Percentiles rank a stretch among this genome's conserved stretches.
Evolutionary conservation across 2,113 vertebrate species (phyloP).

Genomic region (Oreochromis spilurus): DNA sequence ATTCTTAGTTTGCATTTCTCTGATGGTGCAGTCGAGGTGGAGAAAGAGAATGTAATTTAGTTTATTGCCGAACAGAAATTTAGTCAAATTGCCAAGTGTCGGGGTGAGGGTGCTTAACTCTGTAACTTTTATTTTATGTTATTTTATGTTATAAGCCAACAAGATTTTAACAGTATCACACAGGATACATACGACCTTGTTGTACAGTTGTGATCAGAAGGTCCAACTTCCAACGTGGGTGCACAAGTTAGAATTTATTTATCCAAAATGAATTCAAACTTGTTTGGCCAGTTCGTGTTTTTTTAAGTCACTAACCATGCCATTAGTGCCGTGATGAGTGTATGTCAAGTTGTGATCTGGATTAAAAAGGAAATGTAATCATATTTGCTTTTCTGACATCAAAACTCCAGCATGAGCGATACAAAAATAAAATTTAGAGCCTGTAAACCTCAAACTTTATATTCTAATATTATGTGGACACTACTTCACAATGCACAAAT

Average conservation of each 20-base stretch:
- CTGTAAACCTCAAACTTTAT: background rate
- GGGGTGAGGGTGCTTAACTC: background rate
- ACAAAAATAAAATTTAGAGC: background rate
- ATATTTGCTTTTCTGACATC: background rate
- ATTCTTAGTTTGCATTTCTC: background rate
- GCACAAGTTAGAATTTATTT: background rate
- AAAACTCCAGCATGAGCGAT: background rate
- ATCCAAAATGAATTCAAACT: background rate
- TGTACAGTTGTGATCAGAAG: background rate
- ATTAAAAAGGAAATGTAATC: background rate
- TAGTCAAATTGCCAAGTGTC: background rate
- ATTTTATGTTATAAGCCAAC: background rate
- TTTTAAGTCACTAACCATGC: background rate
- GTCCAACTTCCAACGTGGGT: accelerated
- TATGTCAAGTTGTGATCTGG: background rate
- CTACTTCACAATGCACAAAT: background rate
- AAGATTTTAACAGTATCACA: background rate
- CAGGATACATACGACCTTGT: background rate
- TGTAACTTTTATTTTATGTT: background rate
- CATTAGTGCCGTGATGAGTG: background rate
- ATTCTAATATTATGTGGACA: background rate
- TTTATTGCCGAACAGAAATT: background rate
- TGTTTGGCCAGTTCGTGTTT: accelerated
- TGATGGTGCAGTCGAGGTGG: background rate
- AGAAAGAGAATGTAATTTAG: background rate